Conservation (phyloP, 2,113 vertebrate genomes). For the Pogona vitticeps region DNA sequence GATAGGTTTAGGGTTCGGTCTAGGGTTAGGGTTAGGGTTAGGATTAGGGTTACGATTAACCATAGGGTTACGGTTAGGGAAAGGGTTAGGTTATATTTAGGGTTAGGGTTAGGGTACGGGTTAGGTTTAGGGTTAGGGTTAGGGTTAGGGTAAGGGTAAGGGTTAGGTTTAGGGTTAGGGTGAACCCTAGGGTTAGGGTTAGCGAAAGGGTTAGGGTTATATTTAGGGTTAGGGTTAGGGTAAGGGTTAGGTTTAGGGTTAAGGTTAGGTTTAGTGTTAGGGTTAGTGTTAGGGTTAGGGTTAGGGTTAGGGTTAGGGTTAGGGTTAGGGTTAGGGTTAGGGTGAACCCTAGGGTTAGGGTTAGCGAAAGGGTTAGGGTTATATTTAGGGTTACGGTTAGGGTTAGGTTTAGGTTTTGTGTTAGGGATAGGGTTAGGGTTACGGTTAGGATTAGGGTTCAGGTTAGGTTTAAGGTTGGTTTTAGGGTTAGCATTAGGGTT, state of each 20-base stretch:
- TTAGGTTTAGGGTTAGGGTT: not conserved
- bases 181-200: not conserved
- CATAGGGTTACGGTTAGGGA: not conserved
- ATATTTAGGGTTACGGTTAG: not conserved
- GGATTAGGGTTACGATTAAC: no score
- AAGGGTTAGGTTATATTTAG: not conserved
- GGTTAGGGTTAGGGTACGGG: not conserved
- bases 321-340: no score
- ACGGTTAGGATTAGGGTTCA: no score
- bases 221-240: not conserved
- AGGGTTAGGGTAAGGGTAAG: not conserved
- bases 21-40: no score
- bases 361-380: not conserved
- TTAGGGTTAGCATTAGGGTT: no score
- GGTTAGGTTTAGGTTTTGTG: not conserved
- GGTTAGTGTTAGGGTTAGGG: slow-evolving; percentile 26
- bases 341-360: slow-evolving; percentile 9
- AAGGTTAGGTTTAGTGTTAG: slow-evolving; percentile 3
- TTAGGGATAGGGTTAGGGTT: no score
- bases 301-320: slow-evolving; percentile 27
- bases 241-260: no score
- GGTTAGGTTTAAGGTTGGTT: no score
- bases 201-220: not conserved
- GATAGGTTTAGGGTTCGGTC: not conserved
- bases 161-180: no score